Evolutionary conservation across 2,888 invertebrate species (phyloP), one percentile per base, ranked within the genome.

Genomic region (Drosophila falleni): DNA sequence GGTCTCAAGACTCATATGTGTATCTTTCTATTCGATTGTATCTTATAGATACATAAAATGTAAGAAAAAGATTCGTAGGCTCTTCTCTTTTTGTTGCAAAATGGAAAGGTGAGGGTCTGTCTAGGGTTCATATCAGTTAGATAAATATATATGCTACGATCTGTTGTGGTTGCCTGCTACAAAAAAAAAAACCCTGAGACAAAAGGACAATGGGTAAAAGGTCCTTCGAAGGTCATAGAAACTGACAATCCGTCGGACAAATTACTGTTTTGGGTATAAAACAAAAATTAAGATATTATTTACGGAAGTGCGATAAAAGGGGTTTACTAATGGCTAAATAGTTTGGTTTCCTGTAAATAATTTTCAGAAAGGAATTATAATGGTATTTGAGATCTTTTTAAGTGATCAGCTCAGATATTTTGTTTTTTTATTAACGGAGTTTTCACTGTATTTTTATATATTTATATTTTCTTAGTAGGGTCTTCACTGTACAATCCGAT

Each of bases 121-220:
- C 53, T 70, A 69, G 64, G 55, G 64, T 70, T 74, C 65, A 71
- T 70, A 79, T 80, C 71, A 59, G 58, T 65, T 72, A 76, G 13
- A 9, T 49, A 16, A 41, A 41, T 68, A 51, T 68, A 51, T 63
- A 73, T n/a, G 56, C 26, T 15, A 70, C 47, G 83, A 83, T 86
- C 81, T 78, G 46, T 86, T 82, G 87, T 78, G 87, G 87, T 86
- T 74, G 69, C 13, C 19, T 10, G 41, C 10, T 33, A 51, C n/a
- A 50, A 50, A 60, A 39, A 37, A 50, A 50, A 60, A 39, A 37
- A 47, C 15, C 47, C 56, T 67, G 19, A 37, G 53, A 73, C 70
- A 82, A 56, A 63, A 59, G 67, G 31, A 23, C 53, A 63, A 47
- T 41, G 31, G 23, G 16, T 31, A 59, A 56, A 56, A 66, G 78